Conservation (phyloP, 2,797 vertebrate species). For the Sebastes hopkinsi region DNA sequence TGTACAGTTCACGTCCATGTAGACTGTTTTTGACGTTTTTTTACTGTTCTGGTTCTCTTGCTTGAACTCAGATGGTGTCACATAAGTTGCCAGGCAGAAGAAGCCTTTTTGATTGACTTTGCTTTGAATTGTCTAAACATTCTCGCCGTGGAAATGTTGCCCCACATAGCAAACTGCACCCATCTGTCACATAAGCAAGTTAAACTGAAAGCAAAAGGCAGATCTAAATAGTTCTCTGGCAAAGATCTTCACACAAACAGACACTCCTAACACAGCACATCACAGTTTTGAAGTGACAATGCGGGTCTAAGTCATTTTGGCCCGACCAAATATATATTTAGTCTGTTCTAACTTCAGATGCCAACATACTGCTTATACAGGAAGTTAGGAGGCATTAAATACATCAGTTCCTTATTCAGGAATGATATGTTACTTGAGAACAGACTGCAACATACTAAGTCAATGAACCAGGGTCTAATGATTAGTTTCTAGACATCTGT, state of each 20-base stretch:
- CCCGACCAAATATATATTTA: background rate
- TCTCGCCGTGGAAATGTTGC: conserved; percentile 8
- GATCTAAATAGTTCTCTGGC: conserved; percentile 44
- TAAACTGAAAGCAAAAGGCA: conserved; percentile 60
- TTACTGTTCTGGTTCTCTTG: background rate
- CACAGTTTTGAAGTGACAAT: conserved; percentile 34
- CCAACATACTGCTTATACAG: background rate
- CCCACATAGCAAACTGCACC: conserved; percentile 47
- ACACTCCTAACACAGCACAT: conserved; percentile 43
- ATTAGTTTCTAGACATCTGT: background rate
- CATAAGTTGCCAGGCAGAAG: conserved; percentile 9
- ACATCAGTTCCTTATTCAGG: background rate
- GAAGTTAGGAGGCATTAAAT: background rate
- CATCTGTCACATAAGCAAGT: conserved; percentile 60
- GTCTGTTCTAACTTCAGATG: background rate
- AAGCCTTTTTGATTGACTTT: conserved; percentile 35
- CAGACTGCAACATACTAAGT: background rate
- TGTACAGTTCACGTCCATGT: background rate
- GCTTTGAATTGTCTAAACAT: conserved; percentile 50
- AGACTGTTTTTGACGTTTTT: background rate
- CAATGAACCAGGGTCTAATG: background rate
- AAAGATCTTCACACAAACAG: conserved; percentile 45
- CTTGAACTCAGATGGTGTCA: conserved; percentile 33
- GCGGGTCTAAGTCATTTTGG: conserved; percentile 18
- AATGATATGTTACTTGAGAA: background rate